These are phyloP conservation scores for Oligia strigilis DNA, from an alignment of 2,888 invertebrate genomes.

Conservation along the genomic window DNA sequence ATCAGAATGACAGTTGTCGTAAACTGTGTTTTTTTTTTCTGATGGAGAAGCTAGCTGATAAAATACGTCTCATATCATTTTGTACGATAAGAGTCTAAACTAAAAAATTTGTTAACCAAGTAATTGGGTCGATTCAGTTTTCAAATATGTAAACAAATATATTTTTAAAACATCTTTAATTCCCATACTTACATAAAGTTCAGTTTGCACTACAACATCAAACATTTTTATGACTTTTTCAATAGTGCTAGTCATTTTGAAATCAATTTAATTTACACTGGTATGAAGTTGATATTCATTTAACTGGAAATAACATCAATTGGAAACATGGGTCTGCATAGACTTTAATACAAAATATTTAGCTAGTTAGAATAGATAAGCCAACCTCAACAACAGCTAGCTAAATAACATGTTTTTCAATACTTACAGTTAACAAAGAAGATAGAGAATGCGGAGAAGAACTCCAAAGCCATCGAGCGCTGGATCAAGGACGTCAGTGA, in stretches of 20 bases:
- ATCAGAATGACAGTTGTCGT: background rate
- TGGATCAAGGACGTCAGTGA: slow-evolving; percentile 99
- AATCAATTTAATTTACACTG: too few species aligned
- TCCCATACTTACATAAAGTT: too few species aligned
- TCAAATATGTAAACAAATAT: background rate
- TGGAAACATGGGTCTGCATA: too few species aligned
- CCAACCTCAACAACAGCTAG: background rate
- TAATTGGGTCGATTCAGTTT: background rate
- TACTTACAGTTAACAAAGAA: slow-evolving; percentile 93
- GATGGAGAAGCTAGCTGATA: too few species aligned
- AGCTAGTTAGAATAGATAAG: background rate
- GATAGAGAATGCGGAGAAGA: slow-evolving; percentile 95
- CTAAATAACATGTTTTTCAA: background rate
- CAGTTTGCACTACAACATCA: background rate
- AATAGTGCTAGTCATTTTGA: background rate
- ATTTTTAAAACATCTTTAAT: background rate
- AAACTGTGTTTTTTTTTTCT: background rate
- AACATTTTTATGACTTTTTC: background rate
- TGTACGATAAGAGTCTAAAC: background rate
- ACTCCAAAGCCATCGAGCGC: slow-evolving; percentile 97
- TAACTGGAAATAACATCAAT: background rate
- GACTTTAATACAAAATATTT: background rate
- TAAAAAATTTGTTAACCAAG: background rate
- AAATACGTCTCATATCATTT: background rate
- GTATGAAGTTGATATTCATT: background rate